Percentiles rank a stretch among this genome's conserved stretches.
Conservation (phyloP, 2,113 vertebrate genomes). For the Microcebus griseorufus region DNA sequence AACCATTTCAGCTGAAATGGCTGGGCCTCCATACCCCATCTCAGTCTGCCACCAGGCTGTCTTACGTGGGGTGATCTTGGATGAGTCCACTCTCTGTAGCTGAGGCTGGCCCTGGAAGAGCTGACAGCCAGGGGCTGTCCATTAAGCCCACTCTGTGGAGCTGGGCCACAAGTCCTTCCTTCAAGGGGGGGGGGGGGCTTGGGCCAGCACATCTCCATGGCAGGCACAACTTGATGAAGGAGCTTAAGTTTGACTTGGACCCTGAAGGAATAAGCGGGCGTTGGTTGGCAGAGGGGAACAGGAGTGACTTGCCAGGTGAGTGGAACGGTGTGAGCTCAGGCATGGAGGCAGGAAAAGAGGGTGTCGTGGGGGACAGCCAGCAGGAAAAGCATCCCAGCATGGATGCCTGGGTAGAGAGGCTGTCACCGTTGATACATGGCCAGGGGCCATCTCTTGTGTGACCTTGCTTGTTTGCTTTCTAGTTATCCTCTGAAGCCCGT, state of each 20-base stretch:
- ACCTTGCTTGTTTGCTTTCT: neutral
- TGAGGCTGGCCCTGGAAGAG: neutral
- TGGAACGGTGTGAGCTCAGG: neutral
- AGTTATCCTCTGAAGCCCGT: neutral
- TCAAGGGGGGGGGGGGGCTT: rapidly evolving
- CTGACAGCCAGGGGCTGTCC: neutral
- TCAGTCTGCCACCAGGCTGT: too few species aligned
- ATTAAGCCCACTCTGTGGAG: neutral
- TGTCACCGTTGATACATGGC: neutral
- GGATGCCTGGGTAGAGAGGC: neutral
- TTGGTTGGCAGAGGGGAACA: neutral
- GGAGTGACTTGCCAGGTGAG: neutral
- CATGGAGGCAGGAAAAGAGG: neutral
- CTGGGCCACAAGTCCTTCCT: neutral
- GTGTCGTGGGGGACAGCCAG: rapidly evolving
- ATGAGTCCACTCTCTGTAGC: neutral
- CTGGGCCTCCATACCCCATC: neutral
- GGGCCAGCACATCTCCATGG: neutral
- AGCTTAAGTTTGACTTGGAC: neutral
- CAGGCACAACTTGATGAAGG: neutral
- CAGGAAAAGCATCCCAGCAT: rapidly evolving
- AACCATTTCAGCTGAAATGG: neutral
- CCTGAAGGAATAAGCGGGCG: neutral
- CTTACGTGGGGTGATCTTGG: neutral
- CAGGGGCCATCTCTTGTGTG: neutral